Conservation (phyloP, 2,797 vertebrate genomes). For the Rhinoraja longicauda region DNA sequence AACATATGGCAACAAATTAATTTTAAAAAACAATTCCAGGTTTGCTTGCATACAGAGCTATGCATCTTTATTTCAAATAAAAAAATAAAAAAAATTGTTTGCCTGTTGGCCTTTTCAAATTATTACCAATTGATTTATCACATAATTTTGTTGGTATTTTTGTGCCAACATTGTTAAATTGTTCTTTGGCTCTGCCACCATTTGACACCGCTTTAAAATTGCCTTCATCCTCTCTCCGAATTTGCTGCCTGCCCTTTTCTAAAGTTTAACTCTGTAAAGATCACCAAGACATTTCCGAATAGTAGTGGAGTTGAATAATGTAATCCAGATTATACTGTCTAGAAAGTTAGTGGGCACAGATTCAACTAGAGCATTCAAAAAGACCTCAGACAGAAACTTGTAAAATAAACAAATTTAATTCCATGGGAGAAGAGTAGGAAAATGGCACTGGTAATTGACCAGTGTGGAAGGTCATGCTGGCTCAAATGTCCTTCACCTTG, state of each 20-base stretch:
- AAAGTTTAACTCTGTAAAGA: neutral
- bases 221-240: neutral
- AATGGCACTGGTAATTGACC: neutral
- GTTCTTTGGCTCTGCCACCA: neutral
- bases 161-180: neutral
- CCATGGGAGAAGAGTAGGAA: neutral
- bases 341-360: neutral
- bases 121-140: neutral
- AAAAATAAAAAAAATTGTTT: neutral
- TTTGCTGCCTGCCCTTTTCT: neutral
- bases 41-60: neutral
- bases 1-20: neutral
- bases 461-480: neutral
- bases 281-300: neutral
- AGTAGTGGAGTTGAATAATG: neutral
- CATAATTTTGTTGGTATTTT: neutral
- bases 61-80: neutral
- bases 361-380: neutral
- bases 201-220: neutral
- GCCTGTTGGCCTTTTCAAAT: neutral
- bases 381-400: neutral
- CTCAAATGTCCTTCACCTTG: neutral
- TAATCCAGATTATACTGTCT: neutral
- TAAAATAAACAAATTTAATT: neutral
- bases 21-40: neutral